A percentile compares a stretch with the other conserved stretches of the same genome.
Conservation (phyloP, 2,797 vertebrate genomes). For the Mormyrops boulengeri region DNA sequence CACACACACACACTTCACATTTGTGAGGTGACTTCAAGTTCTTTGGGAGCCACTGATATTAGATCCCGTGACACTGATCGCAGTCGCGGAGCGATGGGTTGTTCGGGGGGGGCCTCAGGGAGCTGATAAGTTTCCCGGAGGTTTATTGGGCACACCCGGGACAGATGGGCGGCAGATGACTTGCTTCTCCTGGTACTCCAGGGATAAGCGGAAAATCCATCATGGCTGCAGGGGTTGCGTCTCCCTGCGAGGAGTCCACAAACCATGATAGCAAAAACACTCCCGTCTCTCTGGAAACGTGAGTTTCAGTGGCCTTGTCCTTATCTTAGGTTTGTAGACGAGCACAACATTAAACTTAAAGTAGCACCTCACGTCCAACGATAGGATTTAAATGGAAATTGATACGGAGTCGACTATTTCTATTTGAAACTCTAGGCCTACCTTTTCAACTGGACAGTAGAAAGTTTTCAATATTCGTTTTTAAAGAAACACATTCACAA, state of each 20-base stretch:
- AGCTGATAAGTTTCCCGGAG: constrained; percentile 45
- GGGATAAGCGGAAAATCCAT: constrained; percentile 17
- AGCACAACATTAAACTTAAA: background rate
- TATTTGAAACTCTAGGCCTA: background rate
- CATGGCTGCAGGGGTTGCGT: background rate
- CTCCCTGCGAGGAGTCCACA: background rate
- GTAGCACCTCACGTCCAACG: background rate
- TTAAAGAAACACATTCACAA: background rate
- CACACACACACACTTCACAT: background rate
- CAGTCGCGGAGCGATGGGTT: constrained; percentile 49
- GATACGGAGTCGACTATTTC: background rate
- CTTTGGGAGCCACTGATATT: constrained; percentile 55
- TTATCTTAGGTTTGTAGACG: background rate
- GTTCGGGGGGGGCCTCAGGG: constrained; percentile 47
- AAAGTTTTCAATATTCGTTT: background rate
- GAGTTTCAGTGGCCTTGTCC: background rate
- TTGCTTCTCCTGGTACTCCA: constrained; percentile 38
- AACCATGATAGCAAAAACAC: background rate
- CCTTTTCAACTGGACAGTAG: background rate
- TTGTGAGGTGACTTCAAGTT: constrained; percentile 32
- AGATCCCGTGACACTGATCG: constrained; percentile 45
- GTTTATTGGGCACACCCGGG: constrained; percentile 35
- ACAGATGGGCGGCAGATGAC: constrained; percentile 62
- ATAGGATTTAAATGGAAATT: background rate
- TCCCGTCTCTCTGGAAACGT: background rate